Percentiles rank a stretch among this genome's conserved stretches.
These are phyloP conservation scores for Amphiprion clarkii DNA, from an alignment of 2,797 vertebrate genomes.

Conservation along the genomic window DNA sequence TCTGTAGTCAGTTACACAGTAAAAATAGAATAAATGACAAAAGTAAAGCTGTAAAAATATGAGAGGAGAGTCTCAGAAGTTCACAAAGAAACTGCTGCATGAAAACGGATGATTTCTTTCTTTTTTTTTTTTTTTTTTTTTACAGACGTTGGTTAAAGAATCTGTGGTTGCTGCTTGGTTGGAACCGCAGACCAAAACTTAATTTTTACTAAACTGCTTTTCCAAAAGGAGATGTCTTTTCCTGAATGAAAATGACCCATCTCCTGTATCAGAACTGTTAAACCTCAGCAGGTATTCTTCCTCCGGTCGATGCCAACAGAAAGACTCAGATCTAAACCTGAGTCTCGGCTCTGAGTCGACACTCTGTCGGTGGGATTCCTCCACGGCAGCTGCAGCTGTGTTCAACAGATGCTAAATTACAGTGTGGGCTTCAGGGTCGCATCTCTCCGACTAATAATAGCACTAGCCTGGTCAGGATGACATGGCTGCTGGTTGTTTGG, in stretches of 20 bases:
- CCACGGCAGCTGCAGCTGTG: slow-evolving; percentile 73
- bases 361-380: slow-evolving; percentile 67
- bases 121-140: not conserved
- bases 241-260: not conserved
- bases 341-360: too few species aligned
- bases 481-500: slow-evolving; percentile 35
- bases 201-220: slow-evolving; percentile 27
- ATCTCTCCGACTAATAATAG: slow-evolving; percentile 80
- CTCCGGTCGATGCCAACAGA: too few species aligned
- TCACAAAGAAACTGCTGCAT: not conserved
- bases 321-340: not conserved
- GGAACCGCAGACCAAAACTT: slow-evolving; percentile 36
- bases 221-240: not conserved
- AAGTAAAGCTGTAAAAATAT: too few species aligned
- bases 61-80: too few species aligned
- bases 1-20: too few species aligned
- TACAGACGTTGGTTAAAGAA: slow-evolving; percentile 13
- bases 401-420: slow-evolving; percentile 84
- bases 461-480: slow-evolving; percentile 55
- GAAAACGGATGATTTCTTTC: not conserved
- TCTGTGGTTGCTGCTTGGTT: not conserved
- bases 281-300: too few species aligned
- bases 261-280: not conserved
- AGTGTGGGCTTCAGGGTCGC: slow-evolving; percentile 70
- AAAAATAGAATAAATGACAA: too few species aligned